A percentile compares a stretch with the other conserved stretches of the same genome.
Conservation (phyloP, 1,140 invertebrate genomes). For the Drosophila prosaltans region DNA sequence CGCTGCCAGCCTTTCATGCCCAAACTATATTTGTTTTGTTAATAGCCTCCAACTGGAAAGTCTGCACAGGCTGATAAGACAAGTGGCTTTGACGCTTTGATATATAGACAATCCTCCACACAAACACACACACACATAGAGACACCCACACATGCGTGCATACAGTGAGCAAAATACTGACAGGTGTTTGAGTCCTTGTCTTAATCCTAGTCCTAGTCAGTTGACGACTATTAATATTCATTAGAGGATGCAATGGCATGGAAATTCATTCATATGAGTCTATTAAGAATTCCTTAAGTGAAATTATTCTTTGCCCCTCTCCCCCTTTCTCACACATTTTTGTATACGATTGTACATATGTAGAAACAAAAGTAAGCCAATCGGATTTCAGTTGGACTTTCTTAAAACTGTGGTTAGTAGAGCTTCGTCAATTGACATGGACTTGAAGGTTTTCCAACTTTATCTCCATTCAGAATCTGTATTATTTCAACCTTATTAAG, state of each 20-base stretch:
- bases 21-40: constrained; percentile 78
- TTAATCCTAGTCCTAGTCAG: constrained; percentile 41
- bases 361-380: no score
- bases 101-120: constrained; percentile 49
- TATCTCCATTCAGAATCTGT: no score
- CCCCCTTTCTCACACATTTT: not conserved
- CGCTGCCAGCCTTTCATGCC: constrained; percentile 59
- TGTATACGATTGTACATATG: not conserved
- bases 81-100: constrained; percentile 76
- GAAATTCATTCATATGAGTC: not conserved
- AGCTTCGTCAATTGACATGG: no score
- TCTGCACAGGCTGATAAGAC: constrained; percentile 68
- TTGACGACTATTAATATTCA: constrained; percentile 61
- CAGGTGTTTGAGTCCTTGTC: constrained; percentile 9
- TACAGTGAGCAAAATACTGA: not conserved
- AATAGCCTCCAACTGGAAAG: constrained; percentile 69
- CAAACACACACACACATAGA: constrained; percentile 16
- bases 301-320: not conserved
- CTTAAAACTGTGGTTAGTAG: no score
- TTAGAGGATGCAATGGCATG: constrained; percentile 21
- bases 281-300: constrained; percentile 6
- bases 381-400: no score
- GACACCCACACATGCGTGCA: constrained; percentile 21
- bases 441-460: no score
- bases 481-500: no score